Base-by-base conservation (phyloP, 2,113 vertebrate genomes). In the Climacteris rufus region DNA sequence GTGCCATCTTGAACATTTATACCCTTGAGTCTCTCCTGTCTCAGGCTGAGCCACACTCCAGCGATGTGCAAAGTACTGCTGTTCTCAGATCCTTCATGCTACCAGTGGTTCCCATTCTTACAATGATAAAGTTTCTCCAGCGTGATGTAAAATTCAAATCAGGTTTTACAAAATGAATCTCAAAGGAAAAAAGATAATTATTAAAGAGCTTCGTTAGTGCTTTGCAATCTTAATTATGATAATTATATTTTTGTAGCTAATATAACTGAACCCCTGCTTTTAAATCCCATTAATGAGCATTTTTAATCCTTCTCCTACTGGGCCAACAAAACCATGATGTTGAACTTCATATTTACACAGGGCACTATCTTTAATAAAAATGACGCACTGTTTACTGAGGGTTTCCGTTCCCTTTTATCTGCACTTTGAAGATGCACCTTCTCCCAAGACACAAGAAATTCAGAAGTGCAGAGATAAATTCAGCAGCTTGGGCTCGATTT, bases 171-270 rank as follows among this genome's bases (percentile, higher is more conserved):
- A 93, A 96, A 78, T 53, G 57, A 92, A 94, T 95, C 96, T 96
- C 96, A 28, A 93, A 93, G 96, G 96, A 82, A 89, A 95, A 97
- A 64, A 40, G 92, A 93, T 92, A 93, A 96, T 95, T 96, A 96
- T 96, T 97, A 95, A 96, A 95, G 76, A 89, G 84, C 88, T 94
- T 96, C 80, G 84, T 96, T 96, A 95, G 90, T 89, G 83, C 94
- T 96, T 89, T 92, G 94, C 93, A 96, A 95, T 96, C 95, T 97
- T 97, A 97, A 96, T 97, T 97, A 97, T 92, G 88, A 97, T 96
- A 97, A 97, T 96, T 93, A 92, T 94, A 97, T 95, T 97, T 97
- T 96, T 96, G 90, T 95, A 96, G 83, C 92, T 95, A 96, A 93
- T 94, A 87, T 84, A 96, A 90, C 93, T 83, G 88, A 97, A 96